Conservation (phyloP, 37 sponge, comb jelly and placozoan species). For the Mnemiopsis leidyi region DNA sequence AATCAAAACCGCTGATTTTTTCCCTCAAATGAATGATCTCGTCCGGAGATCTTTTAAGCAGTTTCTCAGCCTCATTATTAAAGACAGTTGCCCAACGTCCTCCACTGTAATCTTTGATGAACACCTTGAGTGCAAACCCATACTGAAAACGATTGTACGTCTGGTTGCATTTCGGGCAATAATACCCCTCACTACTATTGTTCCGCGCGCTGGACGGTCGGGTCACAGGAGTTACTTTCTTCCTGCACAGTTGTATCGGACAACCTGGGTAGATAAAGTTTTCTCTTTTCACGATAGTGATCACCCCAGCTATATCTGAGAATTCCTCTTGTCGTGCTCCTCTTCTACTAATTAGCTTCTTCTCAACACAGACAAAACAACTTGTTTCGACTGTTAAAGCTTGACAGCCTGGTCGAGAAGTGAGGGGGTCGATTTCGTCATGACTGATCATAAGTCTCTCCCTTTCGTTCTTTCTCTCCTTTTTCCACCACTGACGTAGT, state of each 20-base stretch:
- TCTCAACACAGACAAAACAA: neutral
- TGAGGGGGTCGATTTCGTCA: neutral
- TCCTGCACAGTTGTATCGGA: neutral
- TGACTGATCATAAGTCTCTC: neutral
- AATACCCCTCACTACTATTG: neutral
- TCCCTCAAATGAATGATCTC: neutral
- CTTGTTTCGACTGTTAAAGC: neutral
- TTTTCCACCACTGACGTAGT: neutral
- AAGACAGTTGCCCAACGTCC: slow-evolving; percentile 17
- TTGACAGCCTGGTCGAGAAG: neutral
- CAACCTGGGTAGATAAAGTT: slow-evolving; percentile 5
- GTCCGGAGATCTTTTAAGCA: neutral
- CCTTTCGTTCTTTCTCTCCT: neutral
- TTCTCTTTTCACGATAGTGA: neutral
- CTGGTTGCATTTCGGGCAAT: neutral
- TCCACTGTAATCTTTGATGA: neutral
- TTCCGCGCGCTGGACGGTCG: neutral
- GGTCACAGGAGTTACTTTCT: neutral
- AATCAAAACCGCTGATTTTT: neutral
- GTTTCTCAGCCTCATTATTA: neutral
- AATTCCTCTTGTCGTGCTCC: neutral
- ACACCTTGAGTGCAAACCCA: neutral
- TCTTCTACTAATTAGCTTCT: neutral
- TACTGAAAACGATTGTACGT: neutral
- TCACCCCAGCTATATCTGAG: neutral